Evolutionary conservation across 2,888 invertebrate genomes (phyloP).

Genomic region (Cephus pygmeus): DNA sequence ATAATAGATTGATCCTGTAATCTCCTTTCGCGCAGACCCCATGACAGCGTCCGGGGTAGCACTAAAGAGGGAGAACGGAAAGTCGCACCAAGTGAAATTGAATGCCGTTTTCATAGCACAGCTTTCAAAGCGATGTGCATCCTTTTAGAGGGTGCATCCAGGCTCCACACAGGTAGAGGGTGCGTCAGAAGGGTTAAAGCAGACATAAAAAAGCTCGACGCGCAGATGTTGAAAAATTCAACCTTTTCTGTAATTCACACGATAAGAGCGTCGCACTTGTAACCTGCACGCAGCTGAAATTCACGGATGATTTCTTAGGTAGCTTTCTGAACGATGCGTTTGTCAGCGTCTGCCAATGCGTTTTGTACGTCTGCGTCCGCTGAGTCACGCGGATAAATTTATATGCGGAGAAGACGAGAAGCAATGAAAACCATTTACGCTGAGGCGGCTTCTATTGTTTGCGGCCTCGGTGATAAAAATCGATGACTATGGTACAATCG

Average conservation of each 20-base stretch:
- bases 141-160: neutral
- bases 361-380: neutral
- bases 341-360: neutral
- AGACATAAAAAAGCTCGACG: neutral
- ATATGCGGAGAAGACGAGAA: neutral
- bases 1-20: neutral
- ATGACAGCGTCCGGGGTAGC: neutral
- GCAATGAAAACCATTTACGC: neutral
- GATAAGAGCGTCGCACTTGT: neutral
- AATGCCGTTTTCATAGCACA: neutral
- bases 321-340: neutral
- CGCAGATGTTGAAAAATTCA: neutral
- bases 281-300: neutral
- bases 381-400: neutral
- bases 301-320: neutral
- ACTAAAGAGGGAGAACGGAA: neutral
- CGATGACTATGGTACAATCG: neutral
- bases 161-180: neutral
- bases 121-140: neutral
- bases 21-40: neutral
- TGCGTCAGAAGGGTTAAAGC: neutral
- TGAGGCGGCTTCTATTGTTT: neutral
- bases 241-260: neutral
- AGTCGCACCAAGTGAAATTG: neutral
- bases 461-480: neutral